Base-by-base conservation (phyloP, 2,797 vertebrate genomes). In the Rhynchotus rufescens region DNA sequence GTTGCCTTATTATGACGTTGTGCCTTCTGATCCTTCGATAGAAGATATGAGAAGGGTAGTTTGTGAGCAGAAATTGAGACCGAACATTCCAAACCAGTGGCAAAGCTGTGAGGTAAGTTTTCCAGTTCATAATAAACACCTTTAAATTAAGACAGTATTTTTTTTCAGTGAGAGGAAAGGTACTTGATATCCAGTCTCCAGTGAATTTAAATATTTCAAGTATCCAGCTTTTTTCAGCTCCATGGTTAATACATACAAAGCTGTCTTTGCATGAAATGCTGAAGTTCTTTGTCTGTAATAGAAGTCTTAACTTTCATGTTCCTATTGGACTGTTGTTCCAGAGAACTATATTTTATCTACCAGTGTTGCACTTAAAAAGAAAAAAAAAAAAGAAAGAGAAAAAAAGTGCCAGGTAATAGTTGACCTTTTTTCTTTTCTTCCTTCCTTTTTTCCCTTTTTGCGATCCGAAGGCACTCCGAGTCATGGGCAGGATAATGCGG, bases 1-100 rank as follows among this genome's bases (percentile, higher is more conserved):
- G 97, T 78, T 99, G 98, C 99, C 99, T 98, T 99, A 98, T 96
- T 98, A 99, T 9, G 99, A 99, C 61, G 98, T 98, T 92, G 99
- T 99, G 98, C 99, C 99, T 98, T 99, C 99, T 74, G 99, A 99
- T 95, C 99, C 99, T 6, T 99, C 99, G 0, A 96, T 99, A 80
- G 99, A 99, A 91, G 99, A 99, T 59, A 99, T 99, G 99, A 99
- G 97, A 96, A 99, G 97, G 93, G 98, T 99, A 42, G 98, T 99
- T 68, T 99, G 99, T 96, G 99, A 99, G 80, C 99, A 99, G 98
- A 99, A 98, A 87, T 98, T 99, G 77, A 98, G 99, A 96, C 99
- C 99, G 79, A 99, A 96, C 96, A 97, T 99, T 92, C 99, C 99
- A 77, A 99, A 99, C 97, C 99, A 99, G 96, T 99, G 99, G 99